Conservation (phyloP, 2,113 vertebrate genomes). For the Ameiurus melas region DNA sequence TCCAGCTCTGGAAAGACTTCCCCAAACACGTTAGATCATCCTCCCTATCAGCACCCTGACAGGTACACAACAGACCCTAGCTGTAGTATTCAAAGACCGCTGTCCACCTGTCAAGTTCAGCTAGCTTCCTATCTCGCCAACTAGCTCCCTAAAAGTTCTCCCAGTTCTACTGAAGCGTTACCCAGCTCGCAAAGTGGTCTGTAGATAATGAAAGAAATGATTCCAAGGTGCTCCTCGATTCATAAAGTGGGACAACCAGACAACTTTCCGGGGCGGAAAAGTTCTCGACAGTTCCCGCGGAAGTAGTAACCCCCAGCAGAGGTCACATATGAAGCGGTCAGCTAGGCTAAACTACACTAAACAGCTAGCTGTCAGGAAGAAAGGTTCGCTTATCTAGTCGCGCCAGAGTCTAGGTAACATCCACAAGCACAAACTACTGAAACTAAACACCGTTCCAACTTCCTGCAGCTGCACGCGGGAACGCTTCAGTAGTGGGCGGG, state of each 20-base stretch:
- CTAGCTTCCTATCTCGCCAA: neutral
- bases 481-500: neutral
- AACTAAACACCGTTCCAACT: neutral
- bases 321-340: neutral
- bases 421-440: neutral
- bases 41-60: too few species aligned
- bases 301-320: neutral
- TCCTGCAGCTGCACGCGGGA: neutral
- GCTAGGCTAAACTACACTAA: neutral
- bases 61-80: neutral
- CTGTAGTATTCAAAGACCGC: conserved; percentile 12
- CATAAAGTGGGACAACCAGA: neutral
- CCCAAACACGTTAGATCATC: neutral
- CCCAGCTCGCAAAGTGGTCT: neutral
- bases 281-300: neutral
- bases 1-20: neutral
- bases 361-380: too few species aligned
- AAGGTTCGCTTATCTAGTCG: neutral
- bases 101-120: neutral
- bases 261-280: neutral
- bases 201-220: too few species aligned
- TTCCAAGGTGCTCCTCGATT: neutral
- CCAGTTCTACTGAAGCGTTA: neutral
- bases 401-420: neutral
- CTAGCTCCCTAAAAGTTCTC: neutral